Percentiles rank a stretch among this genome's conserved stretches.
Conservation (phyloP, 2,888 invertebrate species). For the Napeogenes inachia region DNA sequence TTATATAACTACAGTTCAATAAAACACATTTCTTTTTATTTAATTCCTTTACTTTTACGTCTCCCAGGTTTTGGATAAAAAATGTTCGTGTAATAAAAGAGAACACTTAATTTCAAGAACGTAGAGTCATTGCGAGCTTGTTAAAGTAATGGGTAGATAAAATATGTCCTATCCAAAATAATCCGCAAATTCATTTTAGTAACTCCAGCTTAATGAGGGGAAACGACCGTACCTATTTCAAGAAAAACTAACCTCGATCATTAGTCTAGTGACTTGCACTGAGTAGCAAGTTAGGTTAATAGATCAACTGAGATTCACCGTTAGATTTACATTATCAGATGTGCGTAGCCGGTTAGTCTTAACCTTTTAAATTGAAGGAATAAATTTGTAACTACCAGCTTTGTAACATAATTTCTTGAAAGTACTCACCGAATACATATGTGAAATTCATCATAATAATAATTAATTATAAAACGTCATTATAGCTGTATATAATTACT, state of each 20-base stretch:
- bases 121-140: constrained; percentile 7
- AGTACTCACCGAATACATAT: no score
- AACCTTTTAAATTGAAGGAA: no score
- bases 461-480: no score
- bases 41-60: background rate
- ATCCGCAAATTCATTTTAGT: constrained; percentile 24
- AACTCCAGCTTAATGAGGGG: constrained; percentile 28
- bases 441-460: no score
- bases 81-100: constrained; percentile 4
- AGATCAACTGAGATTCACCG: constrained; percentile 32
- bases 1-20: no score
- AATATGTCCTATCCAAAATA: constrained; percentile 12
- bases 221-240: constrained; percentile 39
- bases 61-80: background rate
- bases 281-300: constrained; percentile 43
- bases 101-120: constrained; percentile 4
- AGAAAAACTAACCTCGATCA: constrained; percentile 56
- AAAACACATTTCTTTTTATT: no score
- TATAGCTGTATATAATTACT: no score
- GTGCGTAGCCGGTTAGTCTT: background rate
- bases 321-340: constrained; percentile 4
- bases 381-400: no score
- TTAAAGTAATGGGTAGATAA: constrained; percentile 13
- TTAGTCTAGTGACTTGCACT: constrained; percentile 67
- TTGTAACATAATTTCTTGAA: no score